Evolutionary conservation across 2,113 vertebrate genomes (phyloP).

Genomic region (Silurus asotus): DNA sequence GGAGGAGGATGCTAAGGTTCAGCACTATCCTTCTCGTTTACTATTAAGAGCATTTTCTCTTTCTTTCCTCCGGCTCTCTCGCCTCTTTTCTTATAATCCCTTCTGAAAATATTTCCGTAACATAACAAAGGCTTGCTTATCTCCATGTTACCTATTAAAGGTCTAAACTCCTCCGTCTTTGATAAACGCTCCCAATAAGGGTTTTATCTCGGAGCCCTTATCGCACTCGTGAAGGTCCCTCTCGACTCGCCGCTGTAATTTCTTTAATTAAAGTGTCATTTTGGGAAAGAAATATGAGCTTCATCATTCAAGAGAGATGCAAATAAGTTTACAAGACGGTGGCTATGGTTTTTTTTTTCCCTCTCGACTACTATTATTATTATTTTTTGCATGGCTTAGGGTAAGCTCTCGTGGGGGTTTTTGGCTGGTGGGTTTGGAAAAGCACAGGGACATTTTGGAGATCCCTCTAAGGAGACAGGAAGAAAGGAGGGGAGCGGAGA

Average conservation of each 20-base stretch:
- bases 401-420: slow-evolving; percentile 62
- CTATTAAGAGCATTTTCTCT: slow-evolving; percentile 47
- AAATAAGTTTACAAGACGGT: slow-evolving; percentile 71
- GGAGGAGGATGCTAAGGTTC: slow-evolving; percentile 42
- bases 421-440: slow-evolving; percentile 51
- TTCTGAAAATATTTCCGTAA: slow-evolving; percentile 74
- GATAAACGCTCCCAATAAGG: slow-evolving; percentile 79
- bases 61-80: slow-evolving; percentile 64
- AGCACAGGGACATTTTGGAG: slow-evolving; percentile 52
- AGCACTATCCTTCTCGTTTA: slow-evolving; percentile 58
- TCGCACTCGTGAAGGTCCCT: slow-evolving; percentile 74
- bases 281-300: slow-evolving; percentile 71
- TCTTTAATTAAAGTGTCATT: slow-evolving; percentile 86
- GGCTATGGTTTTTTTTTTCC: slow-evolving; percentile 30
- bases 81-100: slow-evolving; percentile 67
- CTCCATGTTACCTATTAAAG: slow-evolving; percentile 82
- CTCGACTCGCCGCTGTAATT: slow-evolving; percentile 72
- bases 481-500: slow-evolving; percentile 40
- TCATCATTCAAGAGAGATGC: slow-evolving; percentile 58
- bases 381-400: slow-evolving; percentile 59
- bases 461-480: slow-evolving; percentile 52
- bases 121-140: slow-evolving; percentile 81
- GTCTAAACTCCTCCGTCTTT: slow-evolving; percentile 74
- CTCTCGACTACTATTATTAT: slow-evolving; percentile 44
- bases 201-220: slow-evolving; percentile 72